These are phyloP conservation scores for Syrmaticus mikado DNA, from an alignment of 2,113 vertebrate genomes.

Conservation along the genomic window DNA sequence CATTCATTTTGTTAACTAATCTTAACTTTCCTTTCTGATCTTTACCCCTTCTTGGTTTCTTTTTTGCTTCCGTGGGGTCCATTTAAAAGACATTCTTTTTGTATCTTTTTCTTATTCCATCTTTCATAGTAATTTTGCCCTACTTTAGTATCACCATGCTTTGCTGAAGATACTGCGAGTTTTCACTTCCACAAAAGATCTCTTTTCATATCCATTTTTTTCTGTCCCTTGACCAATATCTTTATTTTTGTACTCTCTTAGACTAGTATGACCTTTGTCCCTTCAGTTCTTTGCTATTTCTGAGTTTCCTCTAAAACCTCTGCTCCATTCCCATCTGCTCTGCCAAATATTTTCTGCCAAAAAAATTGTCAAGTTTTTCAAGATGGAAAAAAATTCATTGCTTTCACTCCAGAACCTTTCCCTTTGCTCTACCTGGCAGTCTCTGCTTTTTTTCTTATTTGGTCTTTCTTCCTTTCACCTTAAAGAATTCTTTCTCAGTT, in stretches of 20 bases:
- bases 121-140: not conserved
- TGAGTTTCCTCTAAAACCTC: conserved; percentile 37
- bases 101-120: not conserved
- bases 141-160: not conserved
- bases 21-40: not conserved
- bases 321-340: not conserved
- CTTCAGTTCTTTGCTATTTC: conserved; percentile 35
- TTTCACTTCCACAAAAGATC: not conserved
- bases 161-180: not conserved
- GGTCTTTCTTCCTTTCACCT: conserved; percentile 4
- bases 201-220: not conserved
- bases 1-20: not conserved
- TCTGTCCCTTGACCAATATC: not conserved
- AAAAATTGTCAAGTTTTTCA: conserved; percentile 4
- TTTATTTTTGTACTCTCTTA: conserved; percentile 26
- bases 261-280: conserved; percentile 14
- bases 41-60: not conserved
- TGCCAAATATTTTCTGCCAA: conserved; percentile 38
- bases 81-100: not conserved
- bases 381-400: not conserved
- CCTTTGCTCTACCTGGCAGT: conserved; percentile 7
- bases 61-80: not conserved
- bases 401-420: not conserved
- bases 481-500: not conserved
- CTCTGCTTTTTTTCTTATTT: not conserved